Base-by-base conservation (phyloP, 2,797 vertebrate genomes). In the Chanos chanos region DNA sequence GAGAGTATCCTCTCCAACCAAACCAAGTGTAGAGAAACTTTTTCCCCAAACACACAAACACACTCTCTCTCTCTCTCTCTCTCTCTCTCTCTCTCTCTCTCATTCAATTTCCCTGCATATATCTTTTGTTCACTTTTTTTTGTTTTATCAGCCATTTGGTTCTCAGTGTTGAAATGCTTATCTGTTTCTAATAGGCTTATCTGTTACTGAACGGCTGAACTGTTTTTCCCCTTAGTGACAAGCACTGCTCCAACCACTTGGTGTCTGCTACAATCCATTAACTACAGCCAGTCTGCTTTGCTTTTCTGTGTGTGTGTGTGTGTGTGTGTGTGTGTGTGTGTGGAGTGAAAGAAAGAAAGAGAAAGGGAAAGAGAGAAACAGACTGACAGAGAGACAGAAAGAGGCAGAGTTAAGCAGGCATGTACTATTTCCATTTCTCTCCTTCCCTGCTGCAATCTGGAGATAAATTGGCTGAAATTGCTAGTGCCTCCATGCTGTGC, bases 391-490 rank as follows among this genome's bases (percentile, higher is more conserved):
- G 4, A 9, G 21, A 60, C 31, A 15, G 48, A 43, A 8, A 10
- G 18, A 48, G 22, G 58, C 16, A 48, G 7, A 15, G 44, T 49
- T 67, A 59, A 55, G 49, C 22, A 47, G 44, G 15, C 54, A 49
- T 48, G 43, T 25, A 41, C 53, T 53, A 52, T 66, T 47, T 54
- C 25, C 18, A 49, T 48, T 48, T 49, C 53, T 55, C 7, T 7
- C 39, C 21, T 47, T 16, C 24, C 25, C 40, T 57, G 48, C 36
- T 62, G 52, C 59, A 53, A 57, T 40, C 24, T 21, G 31, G 7
- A 49, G 47, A 66, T 66, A 69, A 66, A 65, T 30, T 58, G 61
- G 51, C 44, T 57, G 50, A 64, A 59, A 65, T 68, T 62, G 52
- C 52, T 52, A 34, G 36, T 50, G 51, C 41, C 44, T 44, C 43